Evolutionary conservation across 2,797 vertebrate genomes (phyloP).

Genomic region (Mormyrops attenuatus): DNA sequence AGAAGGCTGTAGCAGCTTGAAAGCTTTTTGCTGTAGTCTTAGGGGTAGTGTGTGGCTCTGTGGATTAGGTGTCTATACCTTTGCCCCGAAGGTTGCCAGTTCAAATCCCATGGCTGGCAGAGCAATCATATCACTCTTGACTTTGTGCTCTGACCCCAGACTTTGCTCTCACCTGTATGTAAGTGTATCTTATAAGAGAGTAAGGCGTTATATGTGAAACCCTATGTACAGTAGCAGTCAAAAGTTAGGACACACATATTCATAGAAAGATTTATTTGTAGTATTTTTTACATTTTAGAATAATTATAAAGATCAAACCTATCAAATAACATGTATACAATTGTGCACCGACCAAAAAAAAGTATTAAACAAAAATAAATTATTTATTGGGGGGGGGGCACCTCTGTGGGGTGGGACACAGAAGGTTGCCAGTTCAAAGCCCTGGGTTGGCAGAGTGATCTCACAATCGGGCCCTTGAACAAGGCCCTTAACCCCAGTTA

Average conservation of each 20-base stretch:
- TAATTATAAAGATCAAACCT: neutral
- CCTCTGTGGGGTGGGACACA: neutral
- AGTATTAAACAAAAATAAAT: neutral
- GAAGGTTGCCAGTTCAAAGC: neutral
- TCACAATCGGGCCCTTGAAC: neutral
- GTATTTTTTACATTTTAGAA: neutral
- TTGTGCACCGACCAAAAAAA: neutral
- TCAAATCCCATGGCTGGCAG: neutral
- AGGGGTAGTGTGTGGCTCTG: neutral
- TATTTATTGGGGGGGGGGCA: neutral
- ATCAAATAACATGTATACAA: neutral
- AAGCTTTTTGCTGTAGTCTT: neutral
- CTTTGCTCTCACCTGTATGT: neutral
- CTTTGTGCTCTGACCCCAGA: neutral
- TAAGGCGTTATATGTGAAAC: neutral
- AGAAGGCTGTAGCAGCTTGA: neutral
- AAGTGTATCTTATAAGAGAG: neutral
- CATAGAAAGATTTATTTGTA: neutral
- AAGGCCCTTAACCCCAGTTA: neutral
- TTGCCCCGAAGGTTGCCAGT: neutral
- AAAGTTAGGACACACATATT: neutral
- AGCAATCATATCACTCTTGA: neutral
- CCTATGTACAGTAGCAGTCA: neutral
- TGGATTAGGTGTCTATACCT: neutral
- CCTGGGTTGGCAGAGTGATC: neutral